Percentiles rank a stretch among this genome's conserved stretches.
Evolutionary conservation across 1,140 invertebrate genomes (phyloP).

Genomic region (Lepidotrigona ventralis): DNA sequence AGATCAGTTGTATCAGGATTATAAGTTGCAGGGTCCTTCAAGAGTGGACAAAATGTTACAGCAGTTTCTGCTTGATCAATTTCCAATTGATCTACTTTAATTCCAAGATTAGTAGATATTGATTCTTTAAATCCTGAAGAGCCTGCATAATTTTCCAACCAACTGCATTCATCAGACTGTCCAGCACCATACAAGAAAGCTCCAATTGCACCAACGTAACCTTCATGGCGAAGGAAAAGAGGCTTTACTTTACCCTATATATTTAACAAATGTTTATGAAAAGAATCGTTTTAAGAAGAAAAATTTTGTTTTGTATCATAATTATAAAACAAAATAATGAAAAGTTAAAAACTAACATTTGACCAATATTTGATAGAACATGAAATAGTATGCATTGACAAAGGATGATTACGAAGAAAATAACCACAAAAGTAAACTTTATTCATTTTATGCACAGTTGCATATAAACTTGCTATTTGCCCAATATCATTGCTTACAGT

Average conservation of each 20-base stretch:
- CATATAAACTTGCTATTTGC: constrained; percentile 87
- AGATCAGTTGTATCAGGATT: constrained; percentile 95
- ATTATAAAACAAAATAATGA: not conserved
- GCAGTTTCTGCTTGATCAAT: constrained; percentile 84
- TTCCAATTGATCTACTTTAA: constrained; percentile 84
- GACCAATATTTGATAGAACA: constrained; percentile 90
- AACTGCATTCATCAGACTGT: constrained; percentile 84
- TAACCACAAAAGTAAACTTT: constrained; percentile 89
- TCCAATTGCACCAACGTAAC: constrained; percentile 89
- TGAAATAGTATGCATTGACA: constrained; percentile 88
- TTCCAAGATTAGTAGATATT: constrained; percentile 75
- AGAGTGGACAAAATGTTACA: constrained; percentile 84
- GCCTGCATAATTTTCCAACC: constrained; percentile 89
- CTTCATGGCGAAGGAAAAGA: constrained; percentile 88
- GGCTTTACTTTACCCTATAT: constrained; percentile 84
- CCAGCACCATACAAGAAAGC: constrained; percentile 88
- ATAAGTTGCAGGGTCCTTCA: constrained; percentile 84
- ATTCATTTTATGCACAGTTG: constrained; percentile 84
- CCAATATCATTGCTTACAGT: constrained; percentile 90
- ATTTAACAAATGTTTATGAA: not conserved
- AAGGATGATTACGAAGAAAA: constrained; percentile 87
- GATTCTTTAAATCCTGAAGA: constrained; percentile 85
- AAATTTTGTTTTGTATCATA: not conserved
- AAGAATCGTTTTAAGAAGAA: not conserved
- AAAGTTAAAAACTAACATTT: constrained; percentile 73